Base-by-base conservation (phyloP, 2,888 invertebrate genomes). In the Diaperis boleti region DNA sequence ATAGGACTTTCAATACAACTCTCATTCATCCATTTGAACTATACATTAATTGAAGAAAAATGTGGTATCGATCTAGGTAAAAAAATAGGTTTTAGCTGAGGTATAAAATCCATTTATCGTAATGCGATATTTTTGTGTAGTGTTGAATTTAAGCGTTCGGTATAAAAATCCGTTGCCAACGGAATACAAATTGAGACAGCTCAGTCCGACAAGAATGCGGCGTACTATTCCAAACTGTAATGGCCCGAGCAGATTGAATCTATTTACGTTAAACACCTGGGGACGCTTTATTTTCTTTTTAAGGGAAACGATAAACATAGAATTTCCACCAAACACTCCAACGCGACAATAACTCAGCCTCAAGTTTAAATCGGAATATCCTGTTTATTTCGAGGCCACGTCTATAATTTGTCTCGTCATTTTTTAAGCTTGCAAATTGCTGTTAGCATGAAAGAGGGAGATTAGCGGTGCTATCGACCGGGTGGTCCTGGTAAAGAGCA, bases 171-270 rank as follows among this genome's bases (percentile, higher is more conserved):
- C 56, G 26, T 39, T 62, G 62, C 55, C 60, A 64, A 44, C 66
- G 42, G 70, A 70, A 70, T 70, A 69, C 69, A 67, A 68, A 70
- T 70, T 60, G 64, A 66, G 64, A 54, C 56, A 42, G 47, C n/a
- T n/a, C n/a, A 56, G 59, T 47, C 45, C 59, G 59, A 62, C 59
- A 65, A 56, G 62, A 66, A 66, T 66, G 56, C 57, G 63, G 59
- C 50, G 54, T 17, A 55, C 59, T 13, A 56, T 59, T 62, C 47
- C 49, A 26, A 59, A 64, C 63, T 55, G 69, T 63, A 70, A 70
- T 68, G 70, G 66, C 66, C 70, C 68, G 59, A 68, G 56, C 66
- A 68, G 71, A 71, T 71, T 69, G 71, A 65, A 71, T 66, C 67
- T 62, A 66, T 66, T 65, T 64, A 65, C 57, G 54, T 54, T 49